Conservation (phyloP, 2,797 vertebrate species). For the Peromyscus melanophrys region DNA sequence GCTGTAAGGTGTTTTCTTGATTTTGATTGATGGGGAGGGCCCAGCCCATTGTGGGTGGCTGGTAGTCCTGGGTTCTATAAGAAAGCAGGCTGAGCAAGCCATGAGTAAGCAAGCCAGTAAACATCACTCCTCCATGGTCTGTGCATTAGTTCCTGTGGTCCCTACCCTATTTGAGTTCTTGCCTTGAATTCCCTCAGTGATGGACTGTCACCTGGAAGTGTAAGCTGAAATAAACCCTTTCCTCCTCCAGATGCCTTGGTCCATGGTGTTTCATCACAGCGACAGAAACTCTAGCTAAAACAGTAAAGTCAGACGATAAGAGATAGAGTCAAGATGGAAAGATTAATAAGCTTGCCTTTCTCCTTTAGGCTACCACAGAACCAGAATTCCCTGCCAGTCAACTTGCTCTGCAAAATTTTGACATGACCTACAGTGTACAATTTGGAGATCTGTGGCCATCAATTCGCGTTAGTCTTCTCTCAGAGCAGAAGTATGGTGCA, state of each 20-base stretch:
- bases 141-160: background rate
- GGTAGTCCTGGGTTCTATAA: background rate
- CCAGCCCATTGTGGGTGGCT: background rate
- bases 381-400: constrained; percentile 88
- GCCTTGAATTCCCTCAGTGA: background rate
- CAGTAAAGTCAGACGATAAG: background rate
- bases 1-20: background rate
- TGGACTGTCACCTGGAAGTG: background rate
- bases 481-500: constrained; percentile 95
- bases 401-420: constrained; percentile 94
- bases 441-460: constrained; percentile 94
- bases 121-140: background rate
- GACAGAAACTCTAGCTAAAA: background rate
- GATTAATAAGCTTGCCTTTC: constrained; percentile 13
- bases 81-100: background rate
- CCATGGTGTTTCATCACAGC: background rate
- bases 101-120: background rate
- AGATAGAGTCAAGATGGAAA: background rate
- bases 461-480: constrained; percentile 92
- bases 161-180: background rate
- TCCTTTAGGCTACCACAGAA: constrained; percentile 91
- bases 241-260: background rate
- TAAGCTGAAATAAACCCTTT: background rate
- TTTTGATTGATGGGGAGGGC: background rate
- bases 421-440: constrained; percentile 91